phyloP scores from a whole-genome alignment of 2,888 invertebrate genomes.

The Meteorus cinctellus region DNA sequence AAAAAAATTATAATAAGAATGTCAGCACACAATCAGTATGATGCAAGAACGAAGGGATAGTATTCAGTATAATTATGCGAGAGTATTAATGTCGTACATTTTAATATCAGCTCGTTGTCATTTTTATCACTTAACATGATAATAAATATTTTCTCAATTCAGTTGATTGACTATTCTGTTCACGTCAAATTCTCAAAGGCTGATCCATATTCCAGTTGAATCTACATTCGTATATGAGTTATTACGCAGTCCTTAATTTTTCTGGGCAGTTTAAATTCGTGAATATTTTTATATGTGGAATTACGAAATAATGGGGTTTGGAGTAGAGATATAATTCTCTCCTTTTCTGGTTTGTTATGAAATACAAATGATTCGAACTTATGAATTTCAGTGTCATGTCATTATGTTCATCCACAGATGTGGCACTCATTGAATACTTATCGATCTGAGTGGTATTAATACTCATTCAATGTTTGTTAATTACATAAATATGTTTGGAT shows the following conservation, averaged over 20 bases:
- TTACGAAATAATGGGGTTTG: too few relatives aligned
- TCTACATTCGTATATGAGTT: too few relatives aligned
- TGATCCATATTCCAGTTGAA: too few relatives aligned
- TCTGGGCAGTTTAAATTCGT: neutral
- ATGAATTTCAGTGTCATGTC: conserved; percentile 1
- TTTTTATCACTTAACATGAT: neutral
- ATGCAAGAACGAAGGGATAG: neutral
- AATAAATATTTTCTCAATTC: neutral
- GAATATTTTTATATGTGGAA: neutral
- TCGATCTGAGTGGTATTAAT: conserved; percentile 19
- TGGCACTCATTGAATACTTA: too few relatives aligned
- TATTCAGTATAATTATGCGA: neutral
- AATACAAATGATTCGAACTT: conserved; percentile 20
- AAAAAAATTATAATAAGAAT: conserved; percentile 25
- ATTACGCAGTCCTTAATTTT: neutral
- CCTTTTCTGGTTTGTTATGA: neutral
- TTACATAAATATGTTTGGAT: neutral
- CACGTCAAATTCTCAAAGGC: too few relatives aligned
- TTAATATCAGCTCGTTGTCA: neutral
- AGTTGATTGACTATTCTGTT: too few relatives aligned
- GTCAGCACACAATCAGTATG: neutral
- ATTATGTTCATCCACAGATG: neutral
- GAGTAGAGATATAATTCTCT: neutral
- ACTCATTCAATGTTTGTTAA: neutral
- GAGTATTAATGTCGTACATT: neutral